phyloP scores from a whole-genome alignment of 2,113 vertebrate genomes.

The Silurus meridionalis region DNA sequence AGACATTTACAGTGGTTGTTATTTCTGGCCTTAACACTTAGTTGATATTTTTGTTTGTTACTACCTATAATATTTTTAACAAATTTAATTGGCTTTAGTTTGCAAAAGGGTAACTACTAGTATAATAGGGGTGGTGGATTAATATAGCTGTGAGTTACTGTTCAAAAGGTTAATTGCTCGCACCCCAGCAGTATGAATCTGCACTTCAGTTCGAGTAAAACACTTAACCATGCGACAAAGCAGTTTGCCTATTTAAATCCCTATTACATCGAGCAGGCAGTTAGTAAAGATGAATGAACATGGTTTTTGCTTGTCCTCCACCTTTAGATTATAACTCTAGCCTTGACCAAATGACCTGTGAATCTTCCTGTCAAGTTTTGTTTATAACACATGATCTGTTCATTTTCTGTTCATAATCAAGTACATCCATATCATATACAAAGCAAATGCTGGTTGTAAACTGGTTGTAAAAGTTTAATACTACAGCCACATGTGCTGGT shows the following conservation, averaged over 20 bases:
- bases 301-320: not conserved
- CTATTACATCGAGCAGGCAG: not conserved
- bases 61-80: no score
- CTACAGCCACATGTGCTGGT: not conserved
- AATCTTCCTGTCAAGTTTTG: not conserved
- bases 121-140: no score
- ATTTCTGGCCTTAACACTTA: not conserved
- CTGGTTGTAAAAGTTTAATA: not conserved
- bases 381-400: not conserved
- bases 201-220: no score
- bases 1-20: not conserved
- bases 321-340: not conserved
- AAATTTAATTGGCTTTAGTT: no score
- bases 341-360: not conserved
- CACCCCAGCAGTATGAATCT: no score
- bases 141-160: no score
- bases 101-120: no score
- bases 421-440: not conserved
- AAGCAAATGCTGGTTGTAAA: not conserved
- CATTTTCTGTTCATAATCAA: not conserved
- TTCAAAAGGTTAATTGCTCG: no score
- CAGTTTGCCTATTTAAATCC: not conserved
- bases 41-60: no score
- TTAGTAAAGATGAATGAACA: not conserved
- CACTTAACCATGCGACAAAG: not conserved